Base-by-base conservation (phyloP, 2,113 vertebrate genomes). In the Himantopus leucocephalus region DNA sequence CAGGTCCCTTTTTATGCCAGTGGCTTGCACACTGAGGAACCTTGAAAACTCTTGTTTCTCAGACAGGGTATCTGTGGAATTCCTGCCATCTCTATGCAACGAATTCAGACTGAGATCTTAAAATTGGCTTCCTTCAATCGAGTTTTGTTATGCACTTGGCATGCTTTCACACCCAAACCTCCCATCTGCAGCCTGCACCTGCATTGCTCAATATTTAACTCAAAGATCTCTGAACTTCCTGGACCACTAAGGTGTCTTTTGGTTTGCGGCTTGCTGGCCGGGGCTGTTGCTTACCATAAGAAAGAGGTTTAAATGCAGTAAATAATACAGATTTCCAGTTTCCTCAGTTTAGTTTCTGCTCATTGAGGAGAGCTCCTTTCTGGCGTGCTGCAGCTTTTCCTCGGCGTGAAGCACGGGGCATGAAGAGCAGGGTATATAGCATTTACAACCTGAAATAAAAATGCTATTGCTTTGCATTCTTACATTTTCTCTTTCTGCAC, bases 161-260 rank as follows among this genome's bases (percentile, higher is more conserved):
- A 77, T n/a, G 48, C 82, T 96, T 97, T 97, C 95, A 96, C 95
- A 90, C 66, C 88, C 59, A 17, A 90, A 90, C 95, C 96, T 97
- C 96, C 97, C 97, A 80, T 97, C 94, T 98, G 97, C 95, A 96
- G 96, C 80, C 83, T 96, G 98, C 96, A 98, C 98, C 98, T 98
- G 97, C 97, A 52, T 92, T 95, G 92, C 94, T 70, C 92, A 90
- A 75, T 83, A 67, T 94, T 94, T 94, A 88, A 95, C 85, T 85
- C 92, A 71, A 91, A 91, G 75, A 92, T 74, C 67, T 88, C 91
- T 90, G 67, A 77, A 74, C 97, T 97, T 98, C 96, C 50, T 84
- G 97, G 79, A 84, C 93, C 79, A 53, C 84, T 88, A 92, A 90
- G 93, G 96, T 96, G 91, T 95, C 90, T 72, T 78, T 52, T 75